phyloP scores from a whole-genome alignment of 1,140 invertebrate genomes.

The Sycophila sp. region DNA sequence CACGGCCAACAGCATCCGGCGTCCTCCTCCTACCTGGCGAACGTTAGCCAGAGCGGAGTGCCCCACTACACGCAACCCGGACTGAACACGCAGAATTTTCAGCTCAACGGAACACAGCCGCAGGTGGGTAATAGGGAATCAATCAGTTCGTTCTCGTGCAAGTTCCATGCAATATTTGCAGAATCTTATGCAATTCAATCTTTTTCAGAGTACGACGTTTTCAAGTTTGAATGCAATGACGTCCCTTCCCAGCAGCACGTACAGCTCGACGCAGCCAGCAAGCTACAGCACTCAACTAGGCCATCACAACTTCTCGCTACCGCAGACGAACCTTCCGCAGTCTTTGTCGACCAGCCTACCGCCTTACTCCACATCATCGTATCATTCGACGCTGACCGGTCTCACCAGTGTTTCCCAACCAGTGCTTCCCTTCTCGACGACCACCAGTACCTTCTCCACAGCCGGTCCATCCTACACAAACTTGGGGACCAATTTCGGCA shows the following conservation, averaged over 20 bases:
- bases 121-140: slow-evolving; percentile 53
- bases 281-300: slow-evolving; percentile 53
- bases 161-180: neutral
- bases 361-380: slow-evolving; percentile 57
- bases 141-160: no score
- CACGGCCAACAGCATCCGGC: slow-evolving; percentile 48
- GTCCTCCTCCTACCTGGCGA: slow-evolving; percentile 58
- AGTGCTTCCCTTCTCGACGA: slow-evolving; percentile 41
- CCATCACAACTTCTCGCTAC: slow-evolving; percentile 59
- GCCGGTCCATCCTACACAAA: slow-evolving; percentile 59
- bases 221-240: slow-evolving; percentile 56
- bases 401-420: slow-evolving; percentile 58
- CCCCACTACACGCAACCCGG: slow-evolving; percentile 59
- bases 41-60: slow-evolving; percentile 57
- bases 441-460: slow-evolving; percentile 56
- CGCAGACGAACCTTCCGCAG: slow-evolving; percentile 55
- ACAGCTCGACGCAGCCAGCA: slow-evolving; percentile 50
- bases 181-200: neutral
- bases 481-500: slow-evolving; percentile 63
- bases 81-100: slow-evolving; percentile 55
- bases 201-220: slow-evolving; percentile 57
- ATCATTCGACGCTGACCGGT: slow-evolving; percentile 58
- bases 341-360: slow-evolving; percentile 39
- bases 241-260: slow-evolving; percentile 56
- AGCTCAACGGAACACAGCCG: slow-evolving; percentile 61